Conservation (phyloP, 2,797 vertebrate genomes). For the Gymnoscopelus braueri region DNA sequence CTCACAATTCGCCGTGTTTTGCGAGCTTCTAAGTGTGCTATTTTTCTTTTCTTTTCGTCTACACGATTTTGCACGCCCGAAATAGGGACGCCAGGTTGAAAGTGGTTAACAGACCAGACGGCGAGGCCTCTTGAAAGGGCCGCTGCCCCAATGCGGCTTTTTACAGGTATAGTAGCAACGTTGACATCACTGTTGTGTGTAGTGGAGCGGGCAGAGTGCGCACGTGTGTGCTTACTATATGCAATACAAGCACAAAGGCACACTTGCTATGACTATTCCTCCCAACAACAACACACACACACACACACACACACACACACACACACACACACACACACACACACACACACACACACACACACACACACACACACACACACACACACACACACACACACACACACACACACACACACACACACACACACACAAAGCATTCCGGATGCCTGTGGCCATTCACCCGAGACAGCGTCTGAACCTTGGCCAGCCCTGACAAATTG, state of each 20-base stretch:
- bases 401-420: conserved; percentile 18
- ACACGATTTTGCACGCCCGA: too few species aligned
- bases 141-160: conserved; percentile 22
- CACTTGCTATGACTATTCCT: conserved; percentile 14
- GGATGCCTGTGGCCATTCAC: conserved; percentile 60
- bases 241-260: conserved; percentile 43
- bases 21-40: too few species aligned
- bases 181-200: conserved; percentile 5
- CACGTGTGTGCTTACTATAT: conserved; percentile 17
- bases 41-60: too few species aligned
- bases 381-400: conserved; percentile 7
- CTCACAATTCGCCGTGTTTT: too few species aligned
- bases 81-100: neutral
- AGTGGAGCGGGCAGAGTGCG: conserved; percentile 5
- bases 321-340: conserved; percentile 12
- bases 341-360: conserved; percentile 13
- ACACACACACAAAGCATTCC: conserved; percentile 23
- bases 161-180: conserved; percentile 35
- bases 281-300: conserved; percentile 6
- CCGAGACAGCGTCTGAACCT: conserved; percentile 57
- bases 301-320: conserved; percentile 14
- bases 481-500: conserved; percentile 49
- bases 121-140: neutral
- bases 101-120: neutral
- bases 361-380: conserved; percentile 10